These are phyloP conservation scores for Syngnathus acus DNA, from an alignment of 2,797 vertebrate species.

Conservation along the genomic window DNA sequence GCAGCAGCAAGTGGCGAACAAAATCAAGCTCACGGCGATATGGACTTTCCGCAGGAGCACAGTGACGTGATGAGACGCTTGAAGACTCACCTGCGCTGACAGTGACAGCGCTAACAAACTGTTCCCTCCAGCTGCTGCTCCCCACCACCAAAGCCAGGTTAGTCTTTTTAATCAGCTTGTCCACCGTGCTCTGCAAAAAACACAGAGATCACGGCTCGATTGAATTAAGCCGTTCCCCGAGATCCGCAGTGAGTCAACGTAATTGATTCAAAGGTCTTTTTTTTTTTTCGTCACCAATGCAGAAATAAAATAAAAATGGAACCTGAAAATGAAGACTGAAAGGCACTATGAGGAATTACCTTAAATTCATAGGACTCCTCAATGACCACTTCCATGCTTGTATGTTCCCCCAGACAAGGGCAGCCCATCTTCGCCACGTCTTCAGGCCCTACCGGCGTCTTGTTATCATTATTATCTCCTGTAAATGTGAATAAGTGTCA, in stretches of 20 bases:
- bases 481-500: constrained; percentile 12
- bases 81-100: constrained; percentile 78
- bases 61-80: constrained; percentile 31
- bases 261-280: too few relatives aligned
- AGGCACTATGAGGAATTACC: constrained; percentile 48
- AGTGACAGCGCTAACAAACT: constrained; percentile 83
- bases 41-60: constrained; percentile 24
- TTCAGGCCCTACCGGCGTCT: constrained; percentile 58
- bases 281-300: too few relatives aligned
- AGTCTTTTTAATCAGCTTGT: constrained; percentile 86
- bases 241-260: too few relatives aligned
- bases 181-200: constrained; percentile 75
- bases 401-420: constrained; percentile 77
- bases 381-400: constrained; percentile 78
- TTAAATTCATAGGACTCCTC: constrained; percentile 87
- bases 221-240: not conserved
- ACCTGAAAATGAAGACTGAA: too few relatives aligned
- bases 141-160: constrained; percentile 83
- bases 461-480: constrained; percentile 81
- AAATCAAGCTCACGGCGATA: constrained; percentile 11
- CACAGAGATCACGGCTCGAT: not conserved
- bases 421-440: constrained; percentile 78
- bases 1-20: constrained; percentile 22
- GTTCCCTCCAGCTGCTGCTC: constrained; percentile 85
- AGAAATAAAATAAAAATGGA: too few relatives aligned